Evolutionary conservation across 2,797 vertebrate genomes (phyloP).

Genomic region (Apodemus agrarius): DNA sequence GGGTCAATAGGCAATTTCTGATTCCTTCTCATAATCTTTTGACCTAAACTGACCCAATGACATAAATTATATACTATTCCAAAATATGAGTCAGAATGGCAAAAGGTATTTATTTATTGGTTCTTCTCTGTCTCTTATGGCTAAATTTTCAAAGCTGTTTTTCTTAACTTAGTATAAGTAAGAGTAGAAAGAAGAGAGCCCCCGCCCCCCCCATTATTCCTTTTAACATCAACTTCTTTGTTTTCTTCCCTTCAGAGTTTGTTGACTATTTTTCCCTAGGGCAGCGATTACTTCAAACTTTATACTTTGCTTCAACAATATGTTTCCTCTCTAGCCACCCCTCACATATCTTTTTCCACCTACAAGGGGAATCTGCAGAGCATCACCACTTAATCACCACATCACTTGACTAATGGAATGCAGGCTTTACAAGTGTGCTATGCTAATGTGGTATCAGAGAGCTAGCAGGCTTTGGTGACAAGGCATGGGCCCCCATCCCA

Average conservation of each 20-base stretch:
- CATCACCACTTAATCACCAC: conserved; percentile 88
- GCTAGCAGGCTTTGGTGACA: conserved; percentile 82
- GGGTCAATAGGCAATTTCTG: neutral
- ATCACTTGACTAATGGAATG: conserved; percentile 90
- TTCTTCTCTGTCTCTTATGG: neutral
- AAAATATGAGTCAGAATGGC: conserved; percentile 16
- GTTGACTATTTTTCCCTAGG: conserved; percentile 82
- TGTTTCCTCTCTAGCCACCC: conserved; percentile 66
- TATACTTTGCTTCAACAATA: conserved; percentile 79
- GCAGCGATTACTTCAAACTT: conserved; percentile 84
- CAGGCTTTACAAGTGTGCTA: conserved; percentile 84
- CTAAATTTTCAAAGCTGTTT: conserved; percentile 41
- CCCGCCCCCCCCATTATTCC: neutral
- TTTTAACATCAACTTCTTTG: conserved; percentile 37
- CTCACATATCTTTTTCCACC: conserved; percentile 66
- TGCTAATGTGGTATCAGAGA: conserved; percentile 88
- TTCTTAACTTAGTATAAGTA: conserved; percentile 14
- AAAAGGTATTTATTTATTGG: neutral
- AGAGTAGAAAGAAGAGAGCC: neutral
- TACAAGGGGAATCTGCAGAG: conserved; percentile 83
- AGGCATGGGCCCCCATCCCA: conserved; percentile 77
- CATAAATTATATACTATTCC: neutral
- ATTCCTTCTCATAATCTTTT: neutral
- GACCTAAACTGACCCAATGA: neutral
- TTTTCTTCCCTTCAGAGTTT: conserved; percentile 62